phyloP scores from a whole-genome alignment of 2,797 vertebrate species.

The Bryconaethiops microstoma region DNA sequence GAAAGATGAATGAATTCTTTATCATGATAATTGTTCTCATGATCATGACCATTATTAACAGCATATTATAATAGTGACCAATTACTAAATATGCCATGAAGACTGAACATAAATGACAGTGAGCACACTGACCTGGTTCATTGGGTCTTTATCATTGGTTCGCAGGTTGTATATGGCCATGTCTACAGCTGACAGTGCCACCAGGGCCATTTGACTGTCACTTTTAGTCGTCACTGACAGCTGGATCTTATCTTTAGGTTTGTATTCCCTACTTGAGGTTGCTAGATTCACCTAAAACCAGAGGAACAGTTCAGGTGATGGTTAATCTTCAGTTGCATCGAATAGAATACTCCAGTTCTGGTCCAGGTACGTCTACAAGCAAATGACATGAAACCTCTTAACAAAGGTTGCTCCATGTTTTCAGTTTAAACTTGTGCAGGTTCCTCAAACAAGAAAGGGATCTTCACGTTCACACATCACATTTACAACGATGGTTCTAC shows the following conservation, averaged over 20 bases:
- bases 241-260: constrained; percentile 74
- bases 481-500: too few relatives aligned
- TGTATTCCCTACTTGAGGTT: constrained; percentile 51
- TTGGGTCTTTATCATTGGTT: constrained; percentile 66
- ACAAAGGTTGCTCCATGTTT: too few relatives aligned
- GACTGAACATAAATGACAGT: not conserved
- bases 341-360: not conserved
- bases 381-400: too few relatives aligned
- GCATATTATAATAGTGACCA: not conserved
- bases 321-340: not conserved
- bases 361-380: too few relatives aligned
- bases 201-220: constrained; percentile 70
- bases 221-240: constrained; percentile 70
- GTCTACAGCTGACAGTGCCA: constrained; percentile 86
- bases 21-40: not conserved
- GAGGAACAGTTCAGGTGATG: not conserved
- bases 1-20: not conserved
- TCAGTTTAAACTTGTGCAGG: too few relatives aligned
- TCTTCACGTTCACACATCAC: too few relatives aligned
- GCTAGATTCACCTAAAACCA: constrained; percentile 75
- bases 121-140: constrained; percentile 77
- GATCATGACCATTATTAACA: not conserved
- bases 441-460: too few relatives aligned
- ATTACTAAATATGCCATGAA: not conserved
- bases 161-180: constrained; percentile 78